Conservation (phyloP, 2,888 invertebrate species). For the Dysmachus trigonus region DNA sequence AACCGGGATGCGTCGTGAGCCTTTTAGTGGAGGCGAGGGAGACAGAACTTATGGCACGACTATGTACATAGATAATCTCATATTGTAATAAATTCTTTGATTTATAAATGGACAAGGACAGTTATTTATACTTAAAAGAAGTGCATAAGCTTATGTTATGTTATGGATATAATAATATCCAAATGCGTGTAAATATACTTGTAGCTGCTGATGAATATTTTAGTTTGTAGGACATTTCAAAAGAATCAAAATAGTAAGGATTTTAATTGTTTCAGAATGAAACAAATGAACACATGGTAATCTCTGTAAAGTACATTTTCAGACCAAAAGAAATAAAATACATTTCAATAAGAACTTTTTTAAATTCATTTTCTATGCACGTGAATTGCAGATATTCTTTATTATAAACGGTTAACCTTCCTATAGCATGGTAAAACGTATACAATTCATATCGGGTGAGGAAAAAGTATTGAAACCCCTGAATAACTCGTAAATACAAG, state of each 20-base stretch:
- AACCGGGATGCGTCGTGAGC: too few relatives aligned
- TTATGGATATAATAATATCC: background rate
- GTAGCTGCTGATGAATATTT: slow-evolving; percentile 13
- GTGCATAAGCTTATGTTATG: background rate
- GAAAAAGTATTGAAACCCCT: too few relatives aligned
- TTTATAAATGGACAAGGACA: slow-evolving; percentile 5
- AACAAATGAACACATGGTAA: background rate
- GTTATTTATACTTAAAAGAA: slow-evolving; percentile 5
- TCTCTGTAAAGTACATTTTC: slow-evolving; percentile 15
- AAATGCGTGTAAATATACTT: background rate
- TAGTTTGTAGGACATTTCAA: background rate
- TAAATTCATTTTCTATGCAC: background rate
- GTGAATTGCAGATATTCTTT: background rate
- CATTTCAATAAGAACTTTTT: background rate
- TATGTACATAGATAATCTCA: background rate
- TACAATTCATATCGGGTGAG: too few relatives aligned
- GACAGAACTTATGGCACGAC: too few relatives aligned
- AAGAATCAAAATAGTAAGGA: background rate
- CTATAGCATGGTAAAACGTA: too few relatives aligned
- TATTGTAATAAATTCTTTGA: background rate
- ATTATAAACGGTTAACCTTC: too few relatives aligned
- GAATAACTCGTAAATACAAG: too few relatives aligned
- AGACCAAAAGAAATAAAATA: slow-evolving; percentile 12
- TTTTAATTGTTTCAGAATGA: background rate
- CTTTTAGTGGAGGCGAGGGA: too few relatives aligned